A percentile compares a stretch with the other conserved stretches of the same genome.
Evolutionary conservation across 2,113 vertebrate species (phyloP).

Genomic region (Dascyllus trimaculatus): DNA sequence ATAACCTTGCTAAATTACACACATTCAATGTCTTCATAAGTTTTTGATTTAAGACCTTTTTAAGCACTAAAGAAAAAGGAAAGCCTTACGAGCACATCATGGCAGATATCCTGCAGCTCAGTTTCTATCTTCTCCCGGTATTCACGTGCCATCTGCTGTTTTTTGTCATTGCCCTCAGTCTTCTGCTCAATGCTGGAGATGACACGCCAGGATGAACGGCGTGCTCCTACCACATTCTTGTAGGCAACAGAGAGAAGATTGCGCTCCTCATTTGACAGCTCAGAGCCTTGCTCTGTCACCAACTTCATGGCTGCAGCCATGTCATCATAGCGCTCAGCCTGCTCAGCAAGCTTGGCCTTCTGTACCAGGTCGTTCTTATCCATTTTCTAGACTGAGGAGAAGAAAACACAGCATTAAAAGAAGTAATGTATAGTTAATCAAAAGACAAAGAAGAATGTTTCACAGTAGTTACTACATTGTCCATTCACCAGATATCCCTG

Average conservation of each 20-base stretch:
- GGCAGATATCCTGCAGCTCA: constrained; percentile 97
- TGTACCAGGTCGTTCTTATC: constrained; percentile 98
- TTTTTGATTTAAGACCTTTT: background rate
- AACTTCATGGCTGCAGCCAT: constrained; percentile 98
- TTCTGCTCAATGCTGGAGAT: constrained; percentile 99
- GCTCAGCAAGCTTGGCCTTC: constrained; percentile 98
- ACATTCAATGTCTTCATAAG: background rate
- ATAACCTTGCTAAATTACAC: background rate
- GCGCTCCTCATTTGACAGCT: constrained; percentile 97
- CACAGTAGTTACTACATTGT: background rate
- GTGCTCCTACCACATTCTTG: constrained; percentile 98
- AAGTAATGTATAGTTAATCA: background rate
- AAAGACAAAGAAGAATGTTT: background rate
- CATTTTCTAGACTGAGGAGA: constrained; percentile 87
- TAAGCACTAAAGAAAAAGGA: background rate
- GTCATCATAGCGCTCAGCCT: constrained; percentile 98
- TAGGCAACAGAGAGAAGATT: constrained; percentile 98
- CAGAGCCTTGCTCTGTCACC: constrained; percentile 93
- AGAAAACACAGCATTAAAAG: background rate
- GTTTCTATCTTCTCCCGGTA: constrained; percentile 97
- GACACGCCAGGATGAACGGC: constrained; percentile 98
- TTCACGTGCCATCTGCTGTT: constrained; percentile 95
- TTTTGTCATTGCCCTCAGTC: constrained; percentile 96
- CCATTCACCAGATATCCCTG: background rate
- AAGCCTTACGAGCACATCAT: constrained; percentile 93